Evolutionary conservation across 2,888 invertebrate species (phyloP).

Genomic region (Ormyrus nitidulus): DNA sequence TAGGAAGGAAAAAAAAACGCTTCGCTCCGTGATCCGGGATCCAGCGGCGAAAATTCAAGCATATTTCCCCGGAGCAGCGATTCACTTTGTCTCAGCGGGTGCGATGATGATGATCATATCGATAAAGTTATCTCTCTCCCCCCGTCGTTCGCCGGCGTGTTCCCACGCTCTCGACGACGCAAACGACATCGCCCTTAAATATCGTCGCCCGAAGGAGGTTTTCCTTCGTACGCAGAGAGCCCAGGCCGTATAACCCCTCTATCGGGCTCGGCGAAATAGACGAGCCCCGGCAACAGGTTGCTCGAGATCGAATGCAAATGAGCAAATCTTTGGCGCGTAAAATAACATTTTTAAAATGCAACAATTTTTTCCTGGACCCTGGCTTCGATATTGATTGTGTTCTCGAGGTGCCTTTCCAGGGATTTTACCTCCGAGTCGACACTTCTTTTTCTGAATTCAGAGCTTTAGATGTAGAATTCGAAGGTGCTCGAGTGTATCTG

Average conservation of each 20-base stretch:
- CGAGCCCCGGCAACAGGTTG: constrained; percentile 55
- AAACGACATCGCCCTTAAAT: constrained; percentile 53
- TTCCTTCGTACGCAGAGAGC: constrained; percentile 14
- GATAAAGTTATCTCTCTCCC: constrained; percentile 46
- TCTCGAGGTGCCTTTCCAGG: no score
- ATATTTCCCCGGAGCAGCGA: constrained; percentile 30
- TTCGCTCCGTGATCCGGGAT: background rate
- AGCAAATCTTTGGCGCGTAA: constrained; percentile 37
- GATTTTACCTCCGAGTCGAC: no score
- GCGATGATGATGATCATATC: constrained; percentile 40
- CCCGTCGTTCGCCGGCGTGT: background rate
- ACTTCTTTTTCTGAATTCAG: no score
- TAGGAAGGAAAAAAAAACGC: no score
- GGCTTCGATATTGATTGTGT: no score
- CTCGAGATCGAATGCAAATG: constrained; percentile 53
- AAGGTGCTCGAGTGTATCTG: no score
- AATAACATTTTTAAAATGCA: background rate
- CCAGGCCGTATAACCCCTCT: constrained; percentile 20
- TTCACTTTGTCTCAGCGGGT: constrained; percentile 38
- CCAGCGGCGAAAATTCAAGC: constrained; percentile 11
- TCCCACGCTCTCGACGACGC: constrained; percentile 26
- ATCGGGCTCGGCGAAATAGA: constrained; percentile 51
- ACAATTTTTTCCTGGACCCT: no score
- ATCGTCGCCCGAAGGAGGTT: constrained; percentile 46
- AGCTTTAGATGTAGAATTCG: no score